phyloP scores from a whole-genome alignment of 2,888 invertebrate species.

The Parasteatoda lunata region DNA sequence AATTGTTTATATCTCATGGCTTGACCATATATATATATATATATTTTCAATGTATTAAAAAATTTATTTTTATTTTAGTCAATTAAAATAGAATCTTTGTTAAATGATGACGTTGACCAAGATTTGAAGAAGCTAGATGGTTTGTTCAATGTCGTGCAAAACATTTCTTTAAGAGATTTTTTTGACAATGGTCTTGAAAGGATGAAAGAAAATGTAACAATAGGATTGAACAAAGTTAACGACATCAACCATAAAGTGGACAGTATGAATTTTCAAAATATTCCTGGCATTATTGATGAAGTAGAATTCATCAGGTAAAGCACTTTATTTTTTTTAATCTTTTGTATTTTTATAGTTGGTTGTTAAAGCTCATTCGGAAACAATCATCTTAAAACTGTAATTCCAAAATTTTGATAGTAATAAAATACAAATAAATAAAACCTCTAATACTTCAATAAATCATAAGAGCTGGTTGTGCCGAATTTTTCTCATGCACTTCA shows the following conservation, averaged over 20 bases:
- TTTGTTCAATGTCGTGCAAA: conserved; percentile 36
- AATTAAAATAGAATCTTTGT: conserved; percentile 65
- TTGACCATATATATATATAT: too few relatives aligned
- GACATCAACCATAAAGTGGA: conserved; percentile 70
- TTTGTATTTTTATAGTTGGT: conserved; percentile 51
- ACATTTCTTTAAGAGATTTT: conserved; percentile 30
- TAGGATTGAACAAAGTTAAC: conserved; percentile 68
- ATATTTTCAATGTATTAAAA: too few relatives aligned
- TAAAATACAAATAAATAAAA: too few relatives aligned
- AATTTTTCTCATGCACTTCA: too few relatives aligned
- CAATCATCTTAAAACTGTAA: too few relatives aligned
- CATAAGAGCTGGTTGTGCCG: too few relatives aligned
- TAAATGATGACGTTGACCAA: conserved; percentile 69
- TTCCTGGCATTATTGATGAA: conserved; percentile 71
- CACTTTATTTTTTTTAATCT: neutral
- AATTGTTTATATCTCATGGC: too few relatives aligned
- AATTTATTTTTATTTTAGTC: conserved; percentile 68
- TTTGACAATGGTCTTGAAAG: conserved; percentile 65
- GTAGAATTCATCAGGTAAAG: conserved; percentile 74
- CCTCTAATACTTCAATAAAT: too few relatives aligned
- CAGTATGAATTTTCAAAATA: conserved; percentile 64
- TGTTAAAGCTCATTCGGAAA: neutral
- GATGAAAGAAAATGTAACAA: conserved; percentile 69
- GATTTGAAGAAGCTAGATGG: conserved; percentile 57
- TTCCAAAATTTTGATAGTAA: too few relatives aligned